A percentile compares a stretch with the other conserved stretches of the same genome.
phyloP scores from a whole-genome alignment of 1,140 invertebrate species.

The Hyles euphorbiae region DNA sequence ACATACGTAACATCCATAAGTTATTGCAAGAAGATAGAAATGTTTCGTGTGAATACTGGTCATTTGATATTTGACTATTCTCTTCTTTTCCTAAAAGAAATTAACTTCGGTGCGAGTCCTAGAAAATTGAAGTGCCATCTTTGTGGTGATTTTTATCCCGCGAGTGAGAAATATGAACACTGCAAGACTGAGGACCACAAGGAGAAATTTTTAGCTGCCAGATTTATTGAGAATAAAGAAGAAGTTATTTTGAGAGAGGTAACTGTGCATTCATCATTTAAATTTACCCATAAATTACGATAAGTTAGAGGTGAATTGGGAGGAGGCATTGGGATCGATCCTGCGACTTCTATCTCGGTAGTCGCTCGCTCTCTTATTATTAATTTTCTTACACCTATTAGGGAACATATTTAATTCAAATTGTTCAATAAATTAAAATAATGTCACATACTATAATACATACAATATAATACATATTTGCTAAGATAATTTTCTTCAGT shows the following conservation, averaged over 20 bases:
- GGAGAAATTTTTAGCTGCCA: constrained; percentile 20
- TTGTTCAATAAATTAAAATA: no score
- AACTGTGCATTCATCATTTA: constrained; percentile 1
- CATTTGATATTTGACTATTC: constrained; percentile 21
- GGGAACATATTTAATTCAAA: no score
- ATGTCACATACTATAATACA: no score
- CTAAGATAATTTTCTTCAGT: no score
- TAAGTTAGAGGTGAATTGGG: no score
- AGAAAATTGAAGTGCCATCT: constrained; percentile 33
- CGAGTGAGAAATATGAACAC: constrained; percentile 22
- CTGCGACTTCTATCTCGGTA: no score
- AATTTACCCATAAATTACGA: no score
- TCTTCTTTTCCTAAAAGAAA: constrained; percentile 24
- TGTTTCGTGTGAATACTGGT: constrained; percentile 18
- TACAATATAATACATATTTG: no score
- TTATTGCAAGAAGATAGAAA: constrained; percentile 2
- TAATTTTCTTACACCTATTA: no score
- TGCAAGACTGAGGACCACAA: constrained; percentile 28
- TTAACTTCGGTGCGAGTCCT: constrained; percentile 10
- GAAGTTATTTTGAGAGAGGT: constrained; percentile 42
- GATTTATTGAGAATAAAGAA: constrained; percentile 16
- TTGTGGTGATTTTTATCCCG: constrained; percentile 28
- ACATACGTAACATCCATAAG: constrained; percentile 5
- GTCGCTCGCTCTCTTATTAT: no score
- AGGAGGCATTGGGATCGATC: no score